Evolutionary conservation across 2,797 vertebrate species (phyloP), one percentile per base, ranked within the genome.

Genomic region (Lacerta viridis): DNA sequence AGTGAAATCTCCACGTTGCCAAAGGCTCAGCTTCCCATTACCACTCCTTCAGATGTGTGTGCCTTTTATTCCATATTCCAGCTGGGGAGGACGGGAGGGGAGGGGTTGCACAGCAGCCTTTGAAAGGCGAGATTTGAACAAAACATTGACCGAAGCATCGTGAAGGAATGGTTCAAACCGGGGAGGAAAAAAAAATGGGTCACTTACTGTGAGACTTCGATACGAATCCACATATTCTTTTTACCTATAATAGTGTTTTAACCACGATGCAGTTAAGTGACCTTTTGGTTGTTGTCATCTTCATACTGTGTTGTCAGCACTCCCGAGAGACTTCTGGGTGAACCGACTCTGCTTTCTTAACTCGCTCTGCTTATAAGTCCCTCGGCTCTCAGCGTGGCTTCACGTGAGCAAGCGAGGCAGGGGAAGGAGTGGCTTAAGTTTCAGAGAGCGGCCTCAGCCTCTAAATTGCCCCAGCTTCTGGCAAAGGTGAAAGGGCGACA

Each of bases 261-360:
- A 96, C 96, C 96, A 98, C 98, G 96, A 96, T 97, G 98, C 97
- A 98, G 98, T 98, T 97, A 98, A 98, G 98, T 99, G 99, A 99
- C 98, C 98, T 98, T 88, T 97, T 96, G 98, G 97, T 97, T 98
- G 96, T 97, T 96, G 88, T 97, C 97, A 98, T 99, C 98, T 99
- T 98, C 99, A 99, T 99, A 99, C 99, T 99, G 99, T 99, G 99
- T 99, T 98, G 96, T 96, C 94, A 95, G 96, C 94, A 90, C 71
- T 91, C 0, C 33, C 25, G 18, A 80, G 87, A 86, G 90, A 55
- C 91, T 89, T 87, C 82, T 77, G 93, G 92, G 93, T 55, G 81
- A 90, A 93, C 81, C 91, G 33, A 71, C 61, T 80, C 59, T 3
- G 8, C 36, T 23, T 81, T 84, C 29, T 89, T 88, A 33, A 17